Percentiles rank a stretch among this genome's conserved stretches.
Evolutionary conservation across 2,113 vertebrate species (phyloP).

Genomic region (Engystomops pustulosus): DNA sequence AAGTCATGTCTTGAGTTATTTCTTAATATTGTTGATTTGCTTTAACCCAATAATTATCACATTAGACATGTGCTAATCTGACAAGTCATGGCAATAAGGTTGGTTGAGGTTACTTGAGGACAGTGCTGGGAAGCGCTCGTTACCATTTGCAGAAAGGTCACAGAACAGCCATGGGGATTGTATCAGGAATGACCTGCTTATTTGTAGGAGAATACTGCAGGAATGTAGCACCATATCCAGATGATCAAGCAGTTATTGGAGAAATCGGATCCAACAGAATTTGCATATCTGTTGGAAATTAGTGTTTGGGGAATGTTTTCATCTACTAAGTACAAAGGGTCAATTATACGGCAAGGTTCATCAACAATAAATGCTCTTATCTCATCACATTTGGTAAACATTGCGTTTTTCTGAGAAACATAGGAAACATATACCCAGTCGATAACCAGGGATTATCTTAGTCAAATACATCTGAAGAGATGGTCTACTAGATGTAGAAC

Average conservation of each 20-base stretch:
- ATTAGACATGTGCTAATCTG: no score
- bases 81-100: not conserved
- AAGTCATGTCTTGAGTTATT: not conserved
- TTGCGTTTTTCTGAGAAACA: constrained; percentile 20
- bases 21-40: not conserved
- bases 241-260: not conserved
- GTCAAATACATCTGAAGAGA: no score
- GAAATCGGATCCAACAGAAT: not conserved
- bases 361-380: constrained; percentile 45
- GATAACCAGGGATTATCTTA: constrained; percentile 18
- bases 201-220: not conserved
- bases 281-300: constrained; percentile 20
- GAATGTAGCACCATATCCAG: not conserved
- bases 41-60: not conserved
- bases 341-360: constrained; percentile 36
- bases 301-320: constrained; percentile 20
- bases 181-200: not conserved
- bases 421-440: not conserved
- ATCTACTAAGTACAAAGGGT: constrained; percentile 38
- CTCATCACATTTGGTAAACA: constrained; percentile 43
- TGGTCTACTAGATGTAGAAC: no score
- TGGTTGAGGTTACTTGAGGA: not conserved
- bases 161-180: not conserved
- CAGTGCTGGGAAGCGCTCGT: not conserved
- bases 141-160: not conserved